Conservation (phyloP, 2,888 invertebrate species). For the Strigamia crassipes region DNA sequence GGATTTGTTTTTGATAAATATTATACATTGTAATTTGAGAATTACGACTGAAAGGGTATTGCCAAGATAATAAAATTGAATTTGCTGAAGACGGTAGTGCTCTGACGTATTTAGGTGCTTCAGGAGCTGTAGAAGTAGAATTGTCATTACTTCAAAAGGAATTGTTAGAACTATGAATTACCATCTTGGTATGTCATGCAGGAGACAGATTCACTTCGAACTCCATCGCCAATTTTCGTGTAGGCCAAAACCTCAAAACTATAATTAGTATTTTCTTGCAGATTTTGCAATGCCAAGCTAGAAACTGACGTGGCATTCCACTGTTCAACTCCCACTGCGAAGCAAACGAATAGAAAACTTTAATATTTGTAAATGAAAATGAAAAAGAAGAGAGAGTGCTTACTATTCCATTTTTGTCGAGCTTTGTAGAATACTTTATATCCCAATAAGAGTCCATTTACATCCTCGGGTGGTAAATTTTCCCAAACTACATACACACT, state of each 20-base stretch:
- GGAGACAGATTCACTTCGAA: not conserved
- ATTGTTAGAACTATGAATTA: not conserved
- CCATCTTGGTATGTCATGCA: conserved; percentile 22
- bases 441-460: conserved; percentile 14
- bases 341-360: not conserved
- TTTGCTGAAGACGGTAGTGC: conserved; percentile 79
- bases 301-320: not conserved
- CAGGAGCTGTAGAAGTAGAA: conserved; percentile 69
- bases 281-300: not conserved
- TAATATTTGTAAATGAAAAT: not conserved
- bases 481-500: conserved; percentile 43
- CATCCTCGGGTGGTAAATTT: not conserved
- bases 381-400: not conserved
- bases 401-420: not conserved
- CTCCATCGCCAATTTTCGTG: not conserved
- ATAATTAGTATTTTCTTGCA: not conserved
- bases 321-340: not conserved
- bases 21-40: conserved; percentile 81
- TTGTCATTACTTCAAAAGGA: not conserved
- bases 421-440: conserved; percentile 44
- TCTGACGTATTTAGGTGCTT: conserved; percentile 82
- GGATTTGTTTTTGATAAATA: conserved; percentile 66
- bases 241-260: conserved; percentile 13
- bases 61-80: conserved; percentile 83
- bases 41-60: conserved; percentile 78